Evolutionary conservation across 1,140 invertebrate genomes (phyloP).

Genomic region (Diorhabda elongata): DNA sequence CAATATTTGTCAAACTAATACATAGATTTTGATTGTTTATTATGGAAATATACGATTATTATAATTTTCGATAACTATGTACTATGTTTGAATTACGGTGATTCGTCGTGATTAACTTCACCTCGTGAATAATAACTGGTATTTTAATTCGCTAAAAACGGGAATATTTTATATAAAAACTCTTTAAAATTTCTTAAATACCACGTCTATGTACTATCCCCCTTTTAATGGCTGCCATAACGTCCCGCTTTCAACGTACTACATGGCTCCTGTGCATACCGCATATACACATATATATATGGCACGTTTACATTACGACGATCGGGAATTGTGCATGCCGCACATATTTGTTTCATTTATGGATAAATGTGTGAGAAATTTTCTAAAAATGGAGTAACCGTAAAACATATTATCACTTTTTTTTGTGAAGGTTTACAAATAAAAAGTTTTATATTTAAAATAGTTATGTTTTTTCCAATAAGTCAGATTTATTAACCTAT

Average conservation of each 20-base stretch:
- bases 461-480: no score
- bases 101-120: no score
- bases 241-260: not conserved
- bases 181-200: not conserved
- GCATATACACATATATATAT: not conserved
- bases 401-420: not conserved
- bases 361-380: slow-evolving; percentile 3
- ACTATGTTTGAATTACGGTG: no score
- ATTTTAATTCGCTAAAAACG: no score
- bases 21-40: no score
- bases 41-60: no score
- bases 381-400: not conserved
- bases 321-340: slow-evolving; percentile 8
- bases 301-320: slow-evolving; percentile 6
- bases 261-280: not conserved
- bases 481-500: no score
- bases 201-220: not conserved
- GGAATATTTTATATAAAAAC: no score
- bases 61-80: no score
- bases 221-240: not conserved
- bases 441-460: not conserved
- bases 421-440: not conserved
- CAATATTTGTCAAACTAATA: no score
- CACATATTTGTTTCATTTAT: slow-evolving; percentile 9
- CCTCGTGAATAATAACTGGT: no score